Evolutionary conservation across 2,797 vertebrate species (phyloP), one percentile per base, ranked within the genome.

Genomic region (Sebastolobus altivelis): DNA sequence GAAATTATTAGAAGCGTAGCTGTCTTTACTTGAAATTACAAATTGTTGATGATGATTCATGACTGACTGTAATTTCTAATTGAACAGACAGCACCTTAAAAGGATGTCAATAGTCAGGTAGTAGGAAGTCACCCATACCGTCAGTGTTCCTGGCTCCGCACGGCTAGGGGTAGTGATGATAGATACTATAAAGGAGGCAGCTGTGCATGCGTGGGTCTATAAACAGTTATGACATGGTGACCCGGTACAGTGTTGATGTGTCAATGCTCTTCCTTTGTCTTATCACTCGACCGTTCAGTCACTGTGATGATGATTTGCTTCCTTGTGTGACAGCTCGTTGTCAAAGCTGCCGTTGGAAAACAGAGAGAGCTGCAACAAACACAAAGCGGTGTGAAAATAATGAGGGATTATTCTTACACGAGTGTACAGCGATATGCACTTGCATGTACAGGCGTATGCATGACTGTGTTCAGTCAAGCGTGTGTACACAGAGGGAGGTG

Each of bases 151-250:
- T 68, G 65, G 61, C 59, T 38, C 18, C 49, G 38, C 25, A 16
- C 6, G 7, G 65, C 59, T 72, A 31, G 6, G 14, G 83, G 43
- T 71, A 80, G 80, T 54, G 92, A 89, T 91, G 93, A 93, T 62
- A 79, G 91, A 80, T 58, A 66, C 4, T 65, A 46, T 77, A 89
- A 83, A 87, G 79, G 43, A 85, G 75, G 78, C 91, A 94, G 93
- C 91, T 93, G 89, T 84, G 89, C 87, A 87, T 86, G 68, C 83
- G 16, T 10, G 73, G 79, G 59, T 85, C 82, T 83, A 49, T 81
- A 91, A 93, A 92, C 92, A 89, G 76, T 84, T 86, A 80, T 86
- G 90, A 86, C 83, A 90, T 4, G 12, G 58, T 84, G 83, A 91
- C 90, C 91, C 9, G 20, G 52, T 83, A 82, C 86, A 72, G 88